Conservation (phyloP, 2,797 vertebrate genomes). For the Galaxias olidus region DNA sequence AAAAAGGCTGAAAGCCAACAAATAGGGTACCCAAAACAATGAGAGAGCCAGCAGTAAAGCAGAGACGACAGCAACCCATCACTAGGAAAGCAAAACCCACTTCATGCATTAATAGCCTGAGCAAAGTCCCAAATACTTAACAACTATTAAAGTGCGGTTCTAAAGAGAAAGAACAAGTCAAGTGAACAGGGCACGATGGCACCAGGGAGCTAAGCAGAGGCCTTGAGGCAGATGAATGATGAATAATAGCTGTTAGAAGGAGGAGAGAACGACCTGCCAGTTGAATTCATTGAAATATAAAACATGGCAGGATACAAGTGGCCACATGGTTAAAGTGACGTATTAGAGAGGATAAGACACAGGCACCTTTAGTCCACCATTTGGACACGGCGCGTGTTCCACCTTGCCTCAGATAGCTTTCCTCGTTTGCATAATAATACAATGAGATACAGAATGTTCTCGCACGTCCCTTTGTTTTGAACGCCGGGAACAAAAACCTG, state of each 20-base stretch:
- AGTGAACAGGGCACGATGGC: conserved; percentile 20
- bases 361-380: background rate
- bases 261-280: conserved; percentile 32
- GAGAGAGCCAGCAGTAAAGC: too few species aligned
- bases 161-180: conserved; percentile 44
- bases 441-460: too few species aligned
- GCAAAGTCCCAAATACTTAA: background rate
- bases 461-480: too few species aligned
- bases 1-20: too few species aligned
- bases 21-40: too few species aligned
- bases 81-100: too few species aligned
- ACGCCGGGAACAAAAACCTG: too few species aligned
- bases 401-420: too few species aligned
- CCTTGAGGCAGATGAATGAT: conserved; percentile 54
- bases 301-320: background rate
- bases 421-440: too few species aligned
- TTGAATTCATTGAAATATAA: conserved; percentile 11
- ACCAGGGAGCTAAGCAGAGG: conserved; percentile 40
- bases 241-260: conserved; percentile 40
- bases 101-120: background rate
- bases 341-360: background rate
- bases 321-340: too few species aligned
- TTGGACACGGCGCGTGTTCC: too few species aligned
- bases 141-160: conserved; percentile 30
- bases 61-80: too few species aligned